Conservation (phyloP, 2,797 vertebrate genomes). For the Mormyrus hasselquistii region DNA sequence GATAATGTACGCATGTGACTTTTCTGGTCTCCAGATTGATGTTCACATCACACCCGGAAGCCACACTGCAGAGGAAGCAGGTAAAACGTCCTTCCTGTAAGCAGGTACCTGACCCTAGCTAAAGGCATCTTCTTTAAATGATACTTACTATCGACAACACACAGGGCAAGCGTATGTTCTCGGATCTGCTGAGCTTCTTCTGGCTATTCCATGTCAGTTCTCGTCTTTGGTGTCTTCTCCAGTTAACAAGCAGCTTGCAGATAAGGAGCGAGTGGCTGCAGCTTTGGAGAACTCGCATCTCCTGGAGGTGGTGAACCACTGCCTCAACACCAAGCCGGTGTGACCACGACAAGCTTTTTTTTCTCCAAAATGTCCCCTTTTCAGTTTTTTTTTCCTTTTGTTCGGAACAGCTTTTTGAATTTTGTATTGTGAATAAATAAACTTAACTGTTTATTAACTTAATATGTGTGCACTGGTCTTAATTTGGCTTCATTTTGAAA, state of each 20-base stretch:
- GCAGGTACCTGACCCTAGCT: not conserved
- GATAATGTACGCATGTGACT: not conserved
- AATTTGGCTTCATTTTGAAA: not conserved
- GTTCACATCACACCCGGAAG: slow-evolving; percentile 89
- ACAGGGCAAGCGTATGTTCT: not conserved
- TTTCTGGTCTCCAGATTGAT: slow-evolving; percentile 69
- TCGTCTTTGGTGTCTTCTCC: slow-evolving; percentile 22
- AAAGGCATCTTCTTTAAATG: not conserved
- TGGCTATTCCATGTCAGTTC: not conserved
- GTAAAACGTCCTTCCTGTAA: slow-evolving; percentile 47
- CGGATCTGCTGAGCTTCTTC: not conserved
- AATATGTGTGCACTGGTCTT: not conserved
- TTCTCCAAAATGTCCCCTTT: not conserved
- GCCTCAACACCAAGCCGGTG: slow-evolving; percentile 63
- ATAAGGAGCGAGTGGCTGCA: slow-evolving; percentile 94
- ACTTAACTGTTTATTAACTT: not conserved
- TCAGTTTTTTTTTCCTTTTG: not conserved
- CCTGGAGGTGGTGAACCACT: slow-evolving; percentile 96
- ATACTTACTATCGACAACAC: not conserved
- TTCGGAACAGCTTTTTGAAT: not conserved
- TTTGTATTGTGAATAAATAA: not conserved
- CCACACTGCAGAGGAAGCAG: slow-evolving; percentile 90
- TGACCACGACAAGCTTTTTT: slow-evolving; percentile 35
- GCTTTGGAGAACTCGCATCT: slow-evolving; percentile 91
- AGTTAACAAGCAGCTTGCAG: slow-evolving; percentile 97